A percentile compares a stretch with the other conserved stretches of the same genome.
Evolutionary conservation across 2,888 invertebrate genomes (phyloP).

Genomic region (Fragum fragum): DNA sequence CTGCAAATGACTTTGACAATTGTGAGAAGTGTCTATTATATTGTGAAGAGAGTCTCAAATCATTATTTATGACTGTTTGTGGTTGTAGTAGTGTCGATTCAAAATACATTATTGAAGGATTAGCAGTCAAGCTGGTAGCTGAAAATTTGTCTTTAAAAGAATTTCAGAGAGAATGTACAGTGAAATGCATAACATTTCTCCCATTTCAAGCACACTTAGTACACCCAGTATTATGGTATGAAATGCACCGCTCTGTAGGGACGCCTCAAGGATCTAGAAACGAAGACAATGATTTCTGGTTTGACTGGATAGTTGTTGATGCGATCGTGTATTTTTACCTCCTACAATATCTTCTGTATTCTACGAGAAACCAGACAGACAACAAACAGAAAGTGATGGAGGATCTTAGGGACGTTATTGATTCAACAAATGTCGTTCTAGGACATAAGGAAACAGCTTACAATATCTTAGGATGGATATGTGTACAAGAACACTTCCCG

Average conservation of each 20-base stretch:
- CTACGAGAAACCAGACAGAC: not conserved
- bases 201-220: not conserved
- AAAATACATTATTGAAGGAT: not conserved
- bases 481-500: not conserved
- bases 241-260: slow-evolving; percentile 9
- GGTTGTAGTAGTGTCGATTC: not conserved
- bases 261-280: not conserved
- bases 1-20: not conserved
- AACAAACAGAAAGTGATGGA: not conserved
- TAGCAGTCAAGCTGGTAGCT: not conserved
- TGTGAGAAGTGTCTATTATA: not conserved
- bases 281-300: not conserved
- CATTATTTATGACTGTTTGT: not conserved
- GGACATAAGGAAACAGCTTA: slow-evolving; percentile 17
- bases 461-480: slow-evolving; percentile 15
- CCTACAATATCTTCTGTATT: slow-evolving; percentile 17
- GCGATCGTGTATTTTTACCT: not conserved
- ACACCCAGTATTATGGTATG: not conserved
- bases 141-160: not conserved
- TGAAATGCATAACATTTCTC: not conserved
- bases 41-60: not conserved
- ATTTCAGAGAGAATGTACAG: not conserved
- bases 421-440: not conserved
- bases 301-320: not conserved
- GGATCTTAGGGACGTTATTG: not conserved